Percentiles rank a stretch among this genome's conserved stretches.
These are phyloP conservation scores for Pteropus alecto DNA, from an alignment of 2,113 vertebrate species.

Conservation along the genomic window DNA sequence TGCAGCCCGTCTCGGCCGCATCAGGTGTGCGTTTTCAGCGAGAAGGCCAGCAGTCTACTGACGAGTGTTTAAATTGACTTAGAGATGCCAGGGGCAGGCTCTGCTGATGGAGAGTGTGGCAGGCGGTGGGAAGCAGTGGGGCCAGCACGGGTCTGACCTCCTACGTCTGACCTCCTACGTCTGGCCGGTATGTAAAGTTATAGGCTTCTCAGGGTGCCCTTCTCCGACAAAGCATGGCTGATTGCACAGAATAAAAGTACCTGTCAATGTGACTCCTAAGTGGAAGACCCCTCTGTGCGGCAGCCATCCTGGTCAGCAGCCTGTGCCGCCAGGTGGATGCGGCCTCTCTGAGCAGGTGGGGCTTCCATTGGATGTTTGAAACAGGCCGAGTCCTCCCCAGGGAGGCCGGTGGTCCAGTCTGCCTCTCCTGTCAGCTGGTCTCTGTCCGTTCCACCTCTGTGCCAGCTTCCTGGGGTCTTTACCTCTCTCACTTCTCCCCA, in stretches of 20 bases:
- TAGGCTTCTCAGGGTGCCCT: background rate
- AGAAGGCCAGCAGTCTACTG: background rate
- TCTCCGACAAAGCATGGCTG: background rate
- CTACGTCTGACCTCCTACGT: too few relatives aligned
- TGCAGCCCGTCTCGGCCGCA: background rate
- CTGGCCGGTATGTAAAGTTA: background rate
- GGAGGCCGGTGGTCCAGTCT: background rate
- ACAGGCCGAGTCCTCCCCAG: background rate
- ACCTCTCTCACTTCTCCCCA: too few relatives aligned
- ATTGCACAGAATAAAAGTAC: background rate
- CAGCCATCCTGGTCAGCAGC: background rate
- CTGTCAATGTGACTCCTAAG: background rate
- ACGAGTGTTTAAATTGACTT: background rate
- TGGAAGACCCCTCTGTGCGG: background rate
- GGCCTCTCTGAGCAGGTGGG: background rate
- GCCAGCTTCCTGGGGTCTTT: background rate
- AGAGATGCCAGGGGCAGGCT: background rate
- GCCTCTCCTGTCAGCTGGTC: background rate
- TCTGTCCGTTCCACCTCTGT: accelerated
- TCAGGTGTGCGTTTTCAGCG: background rate
- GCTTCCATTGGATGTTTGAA: background rate
- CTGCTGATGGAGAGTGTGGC: background rate
- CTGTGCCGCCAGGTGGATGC: accelerated
- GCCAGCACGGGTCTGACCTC: accelerated
- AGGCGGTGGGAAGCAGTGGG: accelerated